Conservation (phyloP, 2,888 invertebrate species). For the Eupeodes luniger region DNA sequence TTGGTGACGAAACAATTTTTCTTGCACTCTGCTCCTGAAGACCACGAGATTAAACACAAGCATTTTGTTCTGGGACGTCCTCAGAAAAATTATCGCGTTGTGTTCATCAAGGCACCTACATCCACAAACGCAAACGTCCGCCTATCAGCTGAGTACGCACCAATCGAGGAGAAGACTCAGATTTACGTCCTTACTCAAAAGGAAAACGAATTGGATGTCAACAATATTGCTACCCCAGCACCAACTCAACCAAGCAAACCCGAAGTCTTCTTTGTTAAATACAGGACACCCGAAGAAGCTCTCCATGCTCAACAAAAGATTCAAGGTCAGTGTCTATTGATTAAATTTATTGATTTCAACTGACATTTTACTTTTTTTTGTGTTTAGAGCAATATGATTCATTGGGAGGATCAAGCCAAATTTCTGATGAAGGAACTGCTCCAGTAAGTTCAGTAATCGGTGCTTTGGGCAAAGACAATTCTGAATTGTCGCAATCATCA, state of each 20-base stretch:
- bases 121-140: constrained; percentile 79
- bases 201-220: constrained; percentile 80
- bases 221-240: constrained; percentile 81
- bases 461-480: constrained; percentile 78
- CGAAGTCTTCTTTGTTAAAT: constrained; percentile 83
- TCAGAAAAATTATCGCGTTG: constrained; percentile 82
- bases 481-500: constrained; percentile 58
- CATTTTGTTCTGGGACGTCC: constrained; percentile 81
- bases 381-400: constrained; percentile 81
- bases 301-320: constrained; percentile 82
- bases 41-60: constrained; percentile 79
- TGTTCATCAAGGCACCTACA: constrained; percentile 83
- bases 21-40: constrained; percentile 82
- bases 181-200: constrained; percentile 83
- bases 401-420: constrained; percentile 81
- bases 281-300: constrained; percentile 83
- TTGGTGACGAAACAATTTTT: constrained; percentile 83
- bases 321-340: constrained; percentile 79
- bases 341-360: neutral
- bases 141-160: constrained; percentile 81
- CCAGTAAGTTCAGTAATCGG: constrained; percentile 82
- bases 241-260: constrained; percentile 83
- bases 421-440: constrained; percentile 81
- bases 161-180: constrained; percentile 83
- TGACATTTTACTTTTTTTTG: neutral